Base-by-base conservation (phyloP, 2,888 invertebrate species). In the Hypsopygia costalis region DNA sequence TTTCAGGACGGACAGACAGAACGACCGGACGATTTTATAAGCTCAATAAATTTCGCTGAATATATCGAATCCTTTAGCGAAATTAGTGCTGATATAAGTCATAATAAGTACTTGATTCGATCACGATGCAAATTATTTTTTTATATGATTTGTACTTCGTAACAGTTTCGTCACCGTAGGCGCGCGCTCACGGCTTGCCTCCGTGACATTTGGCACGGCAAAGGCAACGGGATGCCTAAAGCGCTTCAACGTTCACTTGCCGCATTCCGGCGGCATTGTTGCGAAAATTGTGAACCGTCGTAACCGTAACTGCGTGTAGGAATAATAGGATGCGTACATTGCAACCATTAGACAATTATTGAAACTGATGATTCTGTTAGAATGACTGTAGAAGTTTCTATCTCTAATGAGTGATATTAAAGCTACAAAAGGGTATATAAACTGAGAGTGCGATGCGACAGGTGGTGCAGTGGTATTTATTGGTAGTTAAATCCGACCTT, bases 151-250 rank as follows among this genome's bases (percentile, higher is more conserved):
- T 29, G 28, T 12, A 43, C 46, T 44, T 47, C 50, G 41, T 42
- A 36, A 48, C 41, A 52, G 56, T 61, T 67, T 62, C 65, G 55
- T 48, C 61, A 63, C 49, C 43, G 61, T 54, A 51, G 62, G 66
- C 59, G 58, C 55, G 58, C 52, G 58, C 69, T 72, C 78, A 77
- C 71, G 74, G 63, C 66, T 70, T 68, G 75, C 70, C 70, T 62
- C 56, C 65, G 64, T 82, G 85, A 80, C 82, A 85, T 86, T 86
- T 81, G 62, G 66, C 57, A 61, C 58, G 63, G 63, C 66, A 59
- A 62, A 69, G 62, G 57, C 58, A 66, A 58, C 47, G 63, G 66
- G 76, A 77, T 73, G 77, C 69, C 71, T 60, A 62, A 45, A 56
- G 66, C 58, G 56, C 55, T 61, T 59, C 58, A 65, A 73, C 82